Conservation (phyloP, 2,888 invertebrate species). For the Cheilosia impressa region DNA sequence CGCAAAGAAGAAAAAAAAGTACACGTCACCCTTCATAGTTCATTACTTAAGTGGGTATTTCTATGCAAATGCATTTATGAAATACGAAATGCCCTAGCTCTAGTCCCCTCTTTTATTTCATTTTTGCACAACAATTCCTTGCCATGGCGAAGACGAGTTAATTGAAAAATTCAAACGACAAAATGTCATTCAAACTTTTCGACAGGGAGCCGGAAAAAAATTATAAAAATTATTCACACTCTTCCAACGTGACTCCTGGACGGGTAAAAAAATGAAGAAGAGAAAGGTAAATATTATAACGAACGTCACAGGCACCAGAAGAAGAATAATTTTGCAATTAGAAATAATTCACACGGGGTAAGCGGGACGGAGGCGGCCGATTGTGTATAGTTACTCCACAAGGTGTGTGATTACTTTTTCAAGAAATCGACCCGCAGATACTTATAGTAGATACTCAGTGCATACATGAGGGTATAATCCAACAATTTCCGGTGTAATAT, state of each 20-base stretch:
- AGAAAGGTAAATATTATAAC: neutral
- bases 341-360: slow-evolving; percentile 62
- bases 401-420: slow-evolving; percentile 57
- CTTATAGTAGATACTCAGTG: slow-evolving; percentile 10
- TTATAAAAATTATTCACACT: slow-evolving; percentile 22
- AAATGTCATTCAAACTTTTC: slow-evolving; percentile 55
- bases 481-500: slow-evolving; percentile 71
- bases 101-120: neutral
- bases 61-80: slow-evolving; percentile 19
- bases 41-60: slow-evolving; percentile 26
- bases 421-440: slow-evolving; percentile 47
- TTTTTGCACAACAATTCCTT: slow-evolving; percentile 12
- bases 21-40: slow-evolving; percentile 31
- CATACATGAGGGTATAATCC: slow-evolving; percentile 59
- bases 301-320: slow-evolving; percentile 7
- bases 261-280: neutral
- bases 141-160: slow-evolving; percentile 9
- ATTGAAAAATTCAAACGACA: slow-evolving; percentile 56
- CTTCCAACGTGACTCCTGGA: slow-evolving; percentile 55
- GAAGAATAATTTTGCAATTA: slow-evolving; percentile 66
- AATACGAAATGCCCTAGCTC: slow-evolving; percentile 3
- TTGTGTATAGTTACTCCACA: neutral
- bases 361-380: neutral
- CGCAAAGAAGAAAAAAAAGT: neutral
- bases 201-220: slow-evolving; percentile 16